A percentile compares a stretch with the other conserved stretches of the same genome.
Evolutionary conservation across 1,140 invertebrate species (phyloP).

Genomic region (Aphelinus atriplicis): DNA sequence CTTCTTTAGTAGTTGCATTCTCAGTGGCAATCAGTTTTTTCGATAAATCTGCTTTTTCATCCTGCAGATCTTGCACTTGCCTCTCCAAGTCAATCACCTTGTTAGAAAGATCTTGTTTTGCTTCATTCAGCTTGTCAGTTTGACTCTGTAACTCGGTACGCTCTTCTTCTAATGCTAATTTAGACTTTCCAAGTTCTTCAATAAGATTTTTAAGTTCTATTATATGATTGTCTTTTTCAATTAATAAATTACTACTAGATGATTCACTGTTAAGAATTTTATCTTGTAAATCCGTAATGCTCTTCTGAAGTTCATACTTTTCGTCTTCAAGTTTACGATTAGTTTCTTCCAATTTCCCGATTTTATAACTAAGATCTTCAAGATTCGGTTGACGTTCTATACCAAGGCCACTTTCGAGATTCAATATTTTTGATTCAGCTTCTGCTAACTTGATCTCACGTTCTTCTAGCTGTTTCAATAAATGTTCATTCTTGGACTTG

Average conservation of each 20-base stretch:
- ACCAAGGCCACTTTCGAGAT: slow-evolving; percentile 53
- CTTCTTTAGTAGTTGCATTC: slow-evolving; percentile 52
- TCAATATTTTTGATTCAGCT: slow-evolving; percentile 52
- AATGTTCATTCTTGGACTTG: slow-evolving; percentile 58
- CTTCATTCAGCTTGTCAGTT: slow-evolving; percentile 47
- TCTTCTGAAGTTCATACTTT: slow-evolving; percentile 59
- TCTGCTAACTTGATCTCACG: slow-evolving; percentile 57
- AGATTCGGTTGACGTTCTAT: slow-evolving; percentile 47
- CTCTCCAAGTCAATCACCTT: slow-evolving; percentile 53
- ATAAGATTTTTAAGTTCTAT: slow-evolving; percentile 59
- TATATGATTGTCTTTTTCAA: slow-evolving; percentile 60
- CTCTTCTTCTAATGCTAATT: slow-evolving; percentile 53
- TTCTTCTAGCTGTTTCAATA: slow-evolving; percentile 58
- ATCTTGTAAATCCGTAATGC: slow-evolving; percentile 55
- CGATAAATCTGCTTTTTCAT: slow-evolving; percentile 51
- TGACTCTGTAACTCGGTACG: slow-evolving; percentile 53
- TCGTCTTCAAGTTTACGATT: slow-evolving; percentile 56
- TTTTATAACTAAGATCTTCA: slow-evolving; percentile 52
- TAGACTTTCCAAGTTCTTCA: slow-evolving; percentile 57
- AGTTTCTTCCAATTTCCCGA: slow-evolving; percentile 51
- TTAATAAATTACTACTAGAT: slow-evolving; percentile 38
- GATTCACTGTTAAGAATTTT: slow-evolving; percentile 47
- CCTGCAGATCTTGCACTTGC: slow-evolving; percentile 51
- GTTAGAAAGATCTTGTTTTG: slow-evolving; percentile 53
- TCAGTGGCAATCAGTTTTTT: slow-evolving; percentile 45